phyloP scores from a whole-genome alignment of 2,888 invertebrate species.

The Adelognathus sp. region DNA sequence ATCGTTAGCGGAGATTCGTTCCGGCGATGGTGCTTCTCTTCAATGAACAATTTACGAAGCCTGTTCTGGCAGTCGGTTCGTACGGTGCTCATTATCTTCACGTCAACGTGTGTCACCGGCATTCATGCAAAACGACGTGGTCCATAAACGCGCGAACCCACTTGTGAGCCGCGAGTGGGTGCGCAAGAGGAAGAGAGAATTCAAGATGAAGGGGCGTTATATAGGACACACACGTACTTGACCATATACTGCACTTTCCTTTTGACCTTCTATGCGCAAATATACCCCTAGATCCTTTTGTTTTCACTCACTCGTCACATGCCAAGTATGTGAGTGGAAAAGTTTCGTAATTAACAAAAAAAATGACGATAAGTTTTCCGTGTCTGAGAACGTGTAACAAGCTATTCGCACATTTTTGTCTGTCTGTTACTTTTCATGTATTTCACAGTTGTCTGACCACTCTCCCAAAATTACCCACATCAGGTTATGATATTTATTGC shows the following conservation, averaged over 20 bases:
- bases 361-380: too few relatives aligned
- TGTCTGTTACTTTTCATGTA: too few relatives aligned
- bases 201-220: slow-evolving; percentile 24
- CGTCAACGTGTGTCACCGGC: slow-evolving; percentile 28
- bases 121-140: not conserved
- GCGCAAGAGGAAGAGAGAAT: slow-evolving; percentile 35
- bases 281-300: too few relatives aligned
- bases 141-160: slow-evolving; percentile 18
- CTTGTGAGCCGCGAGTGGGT: slow-evolving; percentile 35
- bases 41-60: slow-evolving; percentile 7
- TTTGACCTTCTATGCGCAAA: not conserved
- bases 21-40: slow-evolving; percentile 13
- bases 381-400: too few relatives aligned
- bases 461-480: too few relatives aligned
- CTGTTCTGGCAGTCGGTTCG: not conserved
- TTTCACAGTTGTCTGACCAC: too few relatives aligned
- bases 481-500: too few relatives aligned
- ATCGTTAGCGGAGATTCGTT: slow-evolving; percentile 4
- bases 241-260: not conserved
- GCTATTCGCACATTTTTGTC: too few relatives aligned
- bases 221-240: not conserved
- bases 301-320: too few relatives aligned
- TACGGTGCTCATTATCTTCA: slow-evolving; percentile 41
- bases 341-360: too few relatives aligned
- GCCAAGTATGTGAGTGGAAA: too few relatives aligned